Percentiles rank a stretch among this genome's conserved stretches.
Evolutionary conservation across 1,140 invertebrate genomes (phyloP).

Genomic region (Neodiprion pinetum): DNA sequence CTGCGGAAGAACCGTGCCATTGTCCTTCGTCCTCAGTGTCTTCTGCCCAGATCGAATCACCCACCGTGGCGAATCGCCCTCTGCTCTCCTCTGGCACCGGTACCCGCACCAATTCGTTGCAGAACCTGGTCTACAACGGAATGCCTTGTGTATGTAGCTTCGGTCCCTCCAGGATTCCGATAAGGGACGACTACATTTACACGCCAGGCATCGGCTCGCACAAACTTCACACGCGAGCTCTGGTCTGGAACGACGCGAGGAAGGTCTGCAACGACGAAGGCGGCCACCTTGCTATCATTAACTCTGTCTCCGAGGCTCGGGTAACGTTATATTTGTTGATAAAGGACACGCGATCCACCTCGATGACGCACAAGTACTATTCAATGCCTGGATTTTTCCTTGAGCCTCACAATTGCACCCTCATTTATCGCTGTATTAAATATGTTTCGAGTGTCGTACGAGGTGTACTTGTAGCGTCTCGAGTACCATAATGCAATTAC

Average conservation of each 20-base stretch:
- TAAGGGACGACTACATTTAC: slow-evolving; percentile 53
- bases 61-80: neutral
- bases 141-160: slow-evolving; percentile 49
- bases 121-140: slow-evolving; percentile 31
- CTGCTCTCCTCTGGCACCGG: neutral
- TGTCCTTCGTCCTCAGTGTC: neutral
- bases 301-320: slow-evolving; percentile 46
- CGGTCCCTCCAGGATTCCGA: slow-evolving; percentile 25
- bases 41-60: slow-evolving; percentile 1
- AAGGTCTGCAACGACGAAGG: slow-evolving; percentile 54
- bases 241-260: slow-evolving; percentile 51
- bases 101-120: neutral
- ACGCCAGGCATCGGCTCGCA: slow-evolving; percentile 45
- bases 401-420: too few species aligned
- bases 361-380: too few species aligned
- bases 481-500: too few species aligned
- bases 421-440: too few species aligned
- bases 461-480: too few species aligned
- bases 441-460: too few species aligned
- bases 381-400: too few species aligned
- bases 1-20: neutral
- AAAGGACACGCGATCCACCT: too few species aligned
- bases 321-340: slow-evolving; percentile 30
- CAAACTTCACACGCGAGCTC: slow-evolving; percentile 51
- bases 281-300: slow-evolving; percentile 54